Evolutionary conservation across 2,113 vertebrate species (phyloP).

Genomic region (Fulica atra): DNA sequence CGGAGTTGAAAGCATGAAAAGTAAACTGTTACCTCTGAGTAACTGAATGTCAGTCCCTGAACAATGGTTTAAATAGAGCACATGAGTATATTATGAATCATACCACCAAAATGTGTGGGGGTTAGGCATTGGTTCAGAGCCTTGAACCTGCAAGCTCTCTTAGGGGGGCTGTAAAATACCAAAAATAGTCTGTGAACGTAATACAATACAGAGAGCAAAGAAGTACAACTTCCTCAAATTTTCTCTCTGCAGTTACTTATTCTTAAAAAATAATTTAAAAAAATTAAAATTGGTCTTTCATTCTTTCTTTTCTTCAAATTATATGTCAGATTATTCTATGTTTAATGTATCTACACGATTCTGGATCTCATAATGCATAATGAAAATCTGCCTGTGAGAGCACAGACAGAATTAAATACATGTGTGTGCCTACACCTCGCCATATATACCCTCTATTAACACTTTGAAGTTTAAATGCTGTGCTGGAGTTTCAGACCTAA

Average conservation of each 20-base stretch:
- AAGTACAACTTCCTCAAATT: neutral
- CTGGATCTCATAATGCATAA: neutral
- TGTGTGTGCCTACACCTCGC: accelerated
- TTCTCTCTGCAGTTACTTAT: neutral
- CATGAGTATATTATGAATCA: neutral
- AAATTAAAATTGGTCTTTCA: neutral
- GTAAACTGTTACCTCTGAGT: neutral
- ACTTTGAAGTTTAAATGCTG: neutral
- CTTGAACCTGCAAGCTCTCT: neutral
- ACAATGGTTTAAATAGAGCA: neutral
- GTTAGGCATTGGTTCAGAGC: neutral
- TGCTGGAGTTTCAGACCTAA: neutral
- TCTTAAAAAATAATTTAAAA: neutral
- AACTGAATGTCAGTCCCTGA: neutral
- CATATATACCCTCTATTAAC: accelerated
- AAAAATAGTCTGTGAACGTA: neutral
- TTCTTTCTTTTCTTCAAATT: neutral
- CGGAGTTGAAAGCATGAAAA: neutral
- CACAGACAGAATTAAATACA: neutral
- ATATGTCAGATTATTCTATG: neutral
- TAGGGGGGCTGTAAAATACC: neutral
- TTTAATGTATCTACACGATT: neutral
- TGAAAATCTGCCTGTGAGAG: neutral
- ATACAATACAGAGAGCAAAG: neutral
- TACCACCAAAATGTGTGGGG: neutral